These are phyloP conservation scores for Colletes collaris DNA, from an alignment of 2,888 invertebrate species.

Conservation along the genomic window DNA sequence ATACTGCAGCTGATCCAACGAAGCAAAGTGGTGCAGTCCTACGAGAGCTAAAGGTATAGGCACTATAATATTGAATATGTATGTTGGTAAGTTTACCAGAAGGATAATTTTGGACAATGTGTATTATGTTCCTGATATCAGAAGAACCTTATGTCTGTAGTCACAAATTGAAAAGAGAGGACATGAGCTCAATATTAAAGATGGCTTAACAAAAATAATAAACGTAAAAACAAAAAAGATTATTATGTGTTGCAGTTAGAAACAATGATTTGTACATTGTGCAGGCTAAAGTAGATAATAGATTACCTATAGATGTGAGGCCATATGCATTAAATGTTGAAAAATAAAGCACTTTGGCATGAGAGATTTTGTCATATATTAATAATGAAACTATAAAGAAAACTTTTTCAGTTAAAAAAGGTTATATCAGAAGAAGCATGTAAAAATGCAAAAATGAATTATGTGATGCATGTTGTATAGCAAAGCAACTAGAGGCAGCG, in stretches of 20 bases:
- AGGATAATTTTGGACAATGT: background rate
- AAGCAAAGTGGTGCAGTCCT: conserved; percentile 8
- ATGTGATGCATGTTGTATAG: too few species aligned
- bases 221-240: conserved; percentile 1
- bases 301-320: too few species aligned
- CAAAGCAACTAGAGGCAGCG: too few species aligned
- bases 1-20: conserved; percentile 20
- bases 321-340: too few species aligned
- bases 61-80: background rate
- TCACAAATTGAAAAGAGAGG: conserved; percentile 16
- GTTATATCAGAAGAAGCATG: too few species aligned
- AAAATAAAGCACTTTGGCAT: too few species aligned
- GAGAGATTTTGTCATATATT: too few species aligned
- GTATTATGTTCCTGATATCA: conserved; percentile 13
- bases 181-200: conserved; percentile 7
- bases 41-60: conserved; percentile 5
- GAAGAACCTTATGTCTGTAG: conserved; percentile 29
- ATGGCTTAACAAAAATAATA: conserved; percentile 10
- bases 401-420: too few species aligned
- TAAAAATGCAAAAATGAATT: too few species aligned
- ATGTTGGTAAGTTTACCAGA: background rate
- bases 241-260: conserved; percentile 12
- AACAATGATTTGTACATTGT: conserved; percentile 29
- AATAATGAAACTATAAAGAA: too few species aligned
- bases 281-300: background rate